Evolutionary conservation across 1,140 invertebrate species (phyloP).

Genomic region (Charaxes varanes): DNA sequence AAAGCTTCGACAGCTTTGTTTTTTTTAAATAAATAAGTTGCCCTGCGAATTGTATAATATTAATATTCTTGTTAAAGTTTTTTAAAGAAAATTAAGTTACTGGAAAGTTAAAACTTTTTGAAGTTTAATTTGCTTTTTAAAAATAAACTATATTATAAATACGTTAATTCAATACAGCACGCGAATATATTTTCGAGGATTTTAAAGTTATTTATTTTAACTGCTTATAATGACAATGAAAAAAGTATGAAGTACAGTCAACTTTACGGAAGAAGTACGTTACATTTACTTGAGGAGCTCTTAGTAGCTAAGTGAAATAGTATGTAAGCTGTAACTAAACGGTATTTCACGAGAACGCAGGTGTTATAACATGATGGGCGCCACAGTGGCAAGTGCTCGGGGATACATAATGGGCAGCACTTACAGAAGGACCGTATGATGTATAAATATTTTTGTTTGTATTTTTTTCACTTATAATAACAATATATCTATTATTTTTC

Average conservation of each 20-base stretch:
- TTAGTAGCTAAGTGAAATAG: not conserved
- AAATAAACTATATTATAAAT: no score
- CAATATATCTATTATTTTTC: no score
- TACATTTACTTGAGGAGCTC: not conserved
- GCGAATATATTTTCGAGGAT: not conserved
- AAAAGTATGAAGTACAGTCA: no score
- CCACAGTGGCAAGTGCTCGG: conserved; percentile 6
- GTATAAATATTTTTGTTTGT: no score
- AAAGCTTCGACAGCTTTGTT: not conserved
- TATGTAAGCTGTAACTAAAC: not conserved
- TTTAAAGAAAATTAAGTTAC: no score
- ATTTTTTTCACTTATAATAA: no score
- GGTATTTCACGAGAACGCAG: conserved; percentile 6
- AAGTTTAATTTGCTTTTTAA: no score
- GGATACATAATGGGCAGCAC: not conserved
- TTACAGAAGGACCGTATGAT: no score
- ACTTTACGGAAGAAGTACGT: not conserved
- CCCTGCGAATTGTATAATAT: conserved; percentile 16
- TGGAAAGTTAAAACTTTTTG: no score
- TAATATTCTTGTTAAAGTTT: not conserved
- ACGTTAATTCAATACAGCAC: not conserved
- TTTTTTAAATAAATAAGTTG: conserved; percentile 7
- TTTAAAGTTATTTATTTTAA: no score
- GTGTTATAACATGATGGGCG: conserved; percentile 3
- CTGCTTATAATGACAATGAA: no score